Percentiles rank a stretch among this genome's conserved stretches.
Conservation (phyloP, 2,113 vertebrate species). For the Aegithalos caudatus region DNA sequence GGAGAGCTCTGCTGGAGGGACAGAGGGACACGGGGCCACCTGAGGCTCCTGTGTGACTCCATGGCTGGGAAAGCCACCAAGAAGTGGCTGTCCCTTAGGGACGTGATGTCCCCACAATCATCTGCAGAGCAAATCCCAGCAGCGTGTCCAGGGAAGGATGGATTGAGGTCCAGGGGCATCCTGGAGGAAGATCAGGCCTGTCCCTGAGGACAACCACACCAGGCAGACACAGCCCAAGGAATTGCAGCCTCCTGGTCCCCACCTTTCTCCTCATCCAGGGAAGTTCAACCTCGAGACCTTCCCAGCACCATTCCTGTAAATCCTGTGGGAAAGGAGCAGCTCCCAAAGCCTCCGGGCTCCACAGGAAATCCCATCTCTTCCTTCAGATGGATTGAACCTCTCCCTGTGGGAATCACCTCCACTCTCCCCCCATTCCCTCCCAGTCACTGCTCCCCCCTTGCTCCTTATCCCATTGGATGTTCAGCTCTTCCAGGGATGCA, state of each 20-base stretch:
- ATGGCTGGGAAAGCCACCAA: background rate
- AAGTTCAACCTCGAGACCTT: rapidly evolving
- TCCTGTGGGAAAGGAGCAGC: background rate
- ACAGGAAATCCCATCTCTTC: background rate
- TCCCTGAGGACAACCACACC: background rate
- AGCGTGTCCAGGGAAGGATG: background rate
- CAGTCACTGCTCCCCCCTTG: background rate
- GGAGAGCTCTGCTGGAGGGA: background rate
- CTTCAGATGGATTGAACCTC: background rate
- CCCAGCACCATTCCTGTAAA: background rate
- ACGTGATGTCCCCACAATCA: background rate
- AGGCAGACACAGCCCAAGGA: background rate
- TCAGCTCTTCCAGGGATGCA: background rate
- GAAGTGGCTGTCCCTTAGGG: background rate
- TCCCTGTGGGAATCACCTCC: background rate
- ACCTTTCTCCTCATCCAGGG: background rate
- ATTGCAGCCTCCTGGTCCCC: background rate
- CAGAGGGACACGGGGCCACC: background rate
- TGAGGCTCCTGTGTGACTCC: background rate
- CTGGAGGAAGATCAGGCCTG: background rate
- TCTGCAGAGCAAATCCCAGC: background rate
- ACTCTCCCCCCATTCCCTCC: background rate
- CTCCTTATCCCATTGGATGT: background rate
- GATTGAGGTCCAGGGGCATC: background rate
- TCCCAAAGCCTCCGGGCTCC: background rate